These are phyloP conservation scores for Lacanobia wlatinum DNA, from an alignment of 2,888 invertebrate genomes.

Conservation along the genomic window DNA sequence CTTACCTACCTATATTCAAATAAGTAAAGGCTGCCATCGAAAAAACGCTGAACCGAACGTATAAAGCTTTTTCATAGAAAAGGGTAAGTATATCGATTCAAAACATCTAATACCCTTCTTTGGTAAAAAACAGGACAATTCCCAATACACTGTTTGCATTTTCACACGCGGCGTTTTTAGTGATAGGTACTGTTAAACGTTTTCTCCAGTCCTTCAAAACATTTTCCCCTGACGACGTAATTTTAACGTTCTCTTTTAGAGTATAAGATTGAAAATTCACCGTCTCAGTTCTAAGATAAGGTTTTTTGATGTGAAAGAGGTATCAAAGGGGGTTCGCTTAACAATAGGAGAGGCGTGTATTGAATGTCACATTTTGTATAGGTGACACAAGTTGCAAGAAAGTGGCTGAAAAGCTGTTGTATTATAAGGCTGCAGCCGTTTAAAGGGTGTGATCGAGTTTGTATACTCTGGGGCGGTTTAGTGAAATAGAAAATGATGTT, in stretches of 20 bases:
- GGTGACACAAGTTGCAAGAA: slow-evolving; percentile 70
- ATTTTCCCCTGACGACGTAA: background rate
- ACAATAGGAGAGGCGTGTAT: slow-evolving; percentile 72
- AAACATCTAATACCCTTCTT: slow-evolving; percentile 53
- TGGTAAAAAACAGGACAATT: slow-evolving; percentile 57
- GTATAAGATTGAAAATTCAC: slow-evolving; percentile 25
- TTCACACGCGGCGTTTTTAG: slow-evolving; percentile 65
- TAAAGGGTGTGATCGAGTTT: slow-evolving; percentile 53
- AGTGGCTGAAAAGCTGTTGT: slow-evolving; percentile 67
- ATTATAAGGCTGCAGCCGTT: slow-evolving; percentile 57
- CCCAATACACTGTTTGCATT: slow-evolving; percentile 65
- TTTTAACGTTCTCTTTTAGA: background rate
- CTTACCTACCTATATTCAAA: slow-evolving; percentile 14
- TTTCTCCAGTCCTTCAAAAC: slow-evolving; percentile 50
- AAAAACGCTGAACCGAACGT: slow-evolving; percentile 35
- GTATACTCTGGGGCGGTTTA: slow-evolving; percentile 31
- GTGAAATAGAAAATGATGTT: slow-evolving; percentile 46
- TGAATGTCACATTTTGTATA: slow-evolving; percentile 73
- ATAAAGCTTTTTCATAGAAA: slow-evolving; percentile 42
- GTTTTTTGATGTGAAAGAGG: slow-evolving; percentile 56
- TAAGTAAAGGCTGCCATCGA: background rate
- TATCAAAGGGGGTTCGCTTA: slow-evolving; percentile 68
- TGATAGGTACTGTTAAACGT: slow-evolving; percentile 52
- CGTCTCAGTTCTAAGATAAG: slow-evolving; percentile 36
- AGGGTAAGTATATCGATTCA: slow-evolving; percentile 42